Percentiles rank a stretch among this genome's conserved stretches.
These are phyloP conservation scores for Myrmophylax atrothorax DNA, from an alignment of 2,113 vertebrate genomes.

Conservation along the genomic window DNA sequence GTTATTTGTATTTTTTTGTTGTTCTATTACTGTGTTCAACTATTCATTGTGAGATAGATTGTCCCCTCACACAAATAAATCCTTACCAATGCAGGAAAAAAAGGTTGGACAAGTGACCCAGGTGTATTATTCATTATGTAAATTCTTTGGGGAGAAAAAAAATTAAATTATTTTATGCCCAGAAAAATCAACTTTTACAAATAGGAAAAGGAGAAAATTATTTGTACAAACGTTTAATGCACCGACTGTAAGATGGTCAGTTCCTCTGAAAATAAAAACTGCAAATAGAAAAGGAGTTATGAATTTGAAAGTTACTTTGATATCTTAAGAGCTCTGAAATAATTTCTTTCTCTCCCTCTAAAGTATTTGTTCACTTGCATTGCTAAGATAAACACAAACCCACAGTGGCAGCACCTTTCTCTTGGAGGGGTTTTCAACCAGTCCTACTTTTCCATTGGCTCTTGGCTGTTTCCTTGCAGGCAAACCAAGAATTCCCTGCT, in stretches of 20 bases:
- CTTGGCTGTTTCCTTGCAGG: neutral
- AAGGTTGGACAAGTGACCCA: neutral
- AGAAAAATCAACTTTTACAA: neutral
- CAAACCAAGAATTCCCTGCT: neutral
- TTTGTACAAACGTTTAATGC: neutral
- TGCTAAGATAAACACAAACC: neutral
- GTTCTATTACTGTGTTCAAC: neutral
- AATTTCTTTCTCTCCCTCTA: neutral
- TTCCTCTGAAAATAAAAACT: neutral
- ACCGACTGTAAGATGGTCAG: neutral
- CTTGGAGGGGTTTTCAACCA: neutral
- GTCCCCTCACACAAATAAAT: neutral
- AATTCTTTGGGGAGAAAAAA: neutral
- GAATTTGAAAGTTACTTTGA: neutral
- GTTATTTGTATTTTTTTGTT: slow-evolving; percentile 21
- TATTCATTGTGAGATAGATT: neutral
- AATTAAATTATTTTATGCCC: neutral
- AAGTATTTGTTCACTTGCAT: neutral
- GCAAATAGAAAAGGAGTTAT: neutral
- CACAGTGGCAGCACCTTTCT: neutral
- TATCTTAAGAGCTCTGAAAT: neutral
- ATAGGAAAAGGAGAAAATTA: neutral
- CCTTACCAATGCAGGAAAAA: neutral
- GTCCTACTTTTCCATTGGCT: neutral
- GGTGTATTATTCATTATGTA: neutral